Conservation (phyloP, 2,797 vertebrate genomes). For the Acipenser oxyrinchus region DNA sequence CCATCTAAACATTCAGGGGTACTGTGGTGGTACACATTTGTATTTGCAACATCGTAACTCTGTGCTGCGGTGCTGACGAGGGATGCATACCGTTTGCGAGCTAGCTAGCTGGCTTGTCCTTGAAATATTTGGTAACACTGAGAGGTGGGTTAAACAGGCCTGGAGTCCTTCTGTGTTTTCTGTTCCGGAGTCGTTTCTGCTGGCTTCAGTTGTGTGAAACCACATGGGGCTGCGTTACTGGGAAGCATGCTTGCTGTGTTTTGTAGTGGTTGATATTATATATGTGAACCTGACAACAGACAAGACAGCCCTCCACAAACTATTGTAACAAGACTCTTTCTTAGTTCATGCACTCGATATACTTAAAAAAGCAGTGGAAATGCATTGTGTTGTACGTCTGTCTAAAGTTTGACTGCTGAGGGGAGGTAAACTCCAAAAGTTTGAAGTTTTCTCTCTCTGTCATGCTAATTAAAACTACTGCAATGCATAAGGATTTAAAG, state of each 20-base stretch:
- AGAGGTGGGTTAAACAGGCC: conserved; percentile 33
- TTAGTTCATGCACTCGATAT: too few species aligned
- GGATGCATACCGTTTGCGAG: conserved; percentile 19
- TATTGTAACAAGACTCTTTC: too few species aligned
- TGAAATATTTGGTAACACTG: conserved; percentile 30
- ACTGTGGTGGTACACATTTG: conserved; percentile 4
- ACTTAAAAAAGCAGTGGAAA: too few species aligned
- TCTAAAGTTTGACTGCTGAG: too few species aligned
- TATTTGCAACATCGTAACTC: conserved; percentile 17
- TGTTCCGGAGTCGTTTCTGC: conserved; percentile 13
- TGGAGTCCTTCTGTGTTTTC: conserved; percentile 16
- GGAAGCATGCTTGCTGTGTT: conserved; percentile 20
- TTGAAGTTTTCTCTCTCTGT: too few species aligned
- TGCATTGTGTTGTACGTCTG: too few species aligned
- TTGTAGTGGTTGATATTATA: conserved; percentile 18
- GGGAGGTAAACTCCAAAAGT: too few species aligned
- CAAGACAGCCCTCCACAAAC: too few species aligned
- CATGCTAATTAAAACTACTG: too few species aligned
- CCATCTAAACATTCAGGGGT: neutral
- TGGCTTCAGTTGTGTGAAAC: conserved; percentile 25
- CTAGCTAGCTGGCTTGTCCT: conserved; percentile 30
- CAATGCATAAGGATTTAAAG: too few species aligned
- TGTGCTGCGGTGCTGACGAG: conserved; percentile 9
- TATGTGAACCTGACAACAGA: too few species aligned
- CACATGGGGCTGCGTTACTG: conserved; percentile 26